phyloP scores from a whole-genome alignment of 2,113 vertebrate species.

The Trogon melanurus region DNA sequence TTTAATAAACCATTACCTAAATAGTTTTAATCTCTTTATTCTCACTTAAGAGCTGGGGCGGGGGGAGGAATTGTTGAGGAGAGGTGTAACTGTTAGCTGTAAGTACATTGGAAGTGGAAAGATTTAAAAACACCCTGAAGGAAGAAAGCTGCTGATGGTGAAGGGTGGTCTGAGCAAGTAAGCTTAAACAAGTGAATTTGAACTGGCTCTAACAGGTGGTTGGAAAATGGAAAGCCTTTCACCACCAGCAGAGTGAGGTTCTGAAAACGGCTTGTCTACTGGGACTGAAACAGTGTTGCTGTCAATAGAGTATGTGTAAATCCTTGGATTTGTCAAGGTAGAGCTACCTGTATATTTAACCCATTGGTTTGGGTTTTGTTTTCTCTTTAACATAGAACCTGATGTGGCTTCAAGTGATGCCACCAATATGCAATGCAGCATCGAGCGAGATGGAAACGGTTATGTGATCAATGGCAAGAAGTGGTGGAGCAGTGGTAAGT shows the following conservation, averaged over 20 bases:
- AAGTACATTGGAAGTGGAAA: neutral
- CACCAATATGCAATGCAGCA: slow-evolving; percentile 88
- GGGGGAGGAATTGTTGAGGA: neutral
- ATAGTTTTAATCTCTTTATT: neutral
- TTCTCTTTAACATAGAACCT: slow-evolving; percentile 79
- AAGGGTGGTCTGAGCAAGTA: neutral
- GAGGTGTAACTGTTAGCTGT: neutral
- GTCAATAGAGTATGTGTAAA: neutral
- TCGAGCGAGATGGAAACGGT: slow-evolving; percentile 75
- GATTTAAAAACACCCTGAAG: neutral
- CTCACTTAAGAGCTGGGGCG: neutral
- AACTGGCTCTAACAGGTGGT: neutral
- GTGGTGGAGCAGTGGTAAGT: slow-evolving; percentile 96
- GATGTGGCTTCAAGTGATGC: slow-evolving; percentile 93
- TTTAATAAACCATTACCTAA: neutral
- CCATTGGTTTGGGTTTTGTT: neutral
- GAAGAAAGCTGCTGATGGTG: neutral
- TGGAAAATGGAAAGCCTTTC: neutral
- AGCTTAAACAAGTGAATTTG: neutral
- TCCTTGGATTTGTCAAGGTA: neutral
- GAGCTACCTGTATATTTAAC: neutral
- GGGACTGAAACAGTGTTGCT: neutral
- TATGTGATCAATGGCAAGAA: slow-evolving; percentile 91
- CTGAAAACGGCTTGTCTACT: neutral
- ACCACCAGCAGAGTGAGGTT: neutral